phyloP scores from a whole-genome alignment of 2,888 invertebrate genomes.

The Trachelus tabidus region DNA sequence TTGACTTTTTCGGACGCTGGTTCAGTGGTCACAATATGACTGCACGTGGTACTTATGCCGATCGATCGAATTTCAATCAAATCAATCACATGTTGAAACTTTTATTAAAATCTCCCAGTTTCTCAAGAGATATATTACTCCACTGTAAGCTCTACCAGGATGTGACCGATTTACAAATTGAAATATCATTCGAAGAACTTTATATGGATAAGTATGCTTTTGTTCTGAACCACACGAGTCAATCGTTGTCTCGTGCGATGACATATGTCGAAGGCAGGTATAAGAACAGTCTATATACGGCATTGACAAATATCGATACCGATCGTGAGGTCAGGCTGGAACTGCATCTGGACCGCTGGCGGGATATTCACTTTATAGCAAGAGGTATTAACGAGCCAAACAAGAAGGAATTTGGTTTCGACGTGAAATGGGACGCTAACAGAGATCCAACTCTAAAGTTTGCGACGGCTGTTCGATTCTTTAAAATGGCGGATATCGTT shows the following conservation, averaged over 20 bases:
- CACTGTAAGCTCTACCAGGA: conserved; percentile 77
- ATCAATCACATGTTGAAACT: conserved; percentile 78
- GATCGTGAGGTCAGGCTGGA: conserved; percentile 76
- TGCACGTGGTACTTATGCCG: conserved; percentile 79
- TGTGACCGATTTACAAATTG: conserved; percentile 75
- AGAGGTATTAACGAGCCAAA: conserved; percentile 72
- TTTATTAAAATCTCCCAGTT: conserved; percentile 78
- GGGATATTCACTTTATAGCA: conserved; percentile 79
- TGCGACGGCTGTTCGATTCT: conserved; percentile 72
- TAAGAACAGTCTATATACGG: conserved; percentile 76
- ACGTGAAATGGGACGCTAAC: conserved; percentile 88
- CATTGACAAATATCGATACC: conserved; percentile 74
- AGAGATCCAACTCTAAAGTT: conserved; percentile 83
- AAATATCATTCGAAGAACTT: conserved; percentile 74
- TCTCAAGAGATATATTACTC: conserved; percentile 73
- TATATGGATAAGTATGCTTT: conserved; percentile 77
- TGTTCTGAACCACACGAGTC: conserved; percentile 72
- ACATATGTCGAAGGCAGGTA: conserved; percentile 77
- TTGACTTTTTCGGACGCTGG: conserved; percentile 81
- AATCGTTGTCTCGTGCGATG: conserved; percentile 72
- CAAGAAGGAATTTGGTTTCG: conserved; percentile 76
- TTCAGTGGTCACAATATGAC: conserved; percentile 82
- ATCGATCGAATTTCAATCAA: conserved; percentile 75
- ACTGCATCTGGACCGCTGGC: conserved; percentile 81
- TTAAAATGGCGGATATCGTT: conserved; percentile 55